Evolutionary conservation across 37 sponge, comb jelly and placozoan genomes (phyloP), one percentile per base, ranked within the genome.

Genomic region (Sycon ciliatum): DNA sequence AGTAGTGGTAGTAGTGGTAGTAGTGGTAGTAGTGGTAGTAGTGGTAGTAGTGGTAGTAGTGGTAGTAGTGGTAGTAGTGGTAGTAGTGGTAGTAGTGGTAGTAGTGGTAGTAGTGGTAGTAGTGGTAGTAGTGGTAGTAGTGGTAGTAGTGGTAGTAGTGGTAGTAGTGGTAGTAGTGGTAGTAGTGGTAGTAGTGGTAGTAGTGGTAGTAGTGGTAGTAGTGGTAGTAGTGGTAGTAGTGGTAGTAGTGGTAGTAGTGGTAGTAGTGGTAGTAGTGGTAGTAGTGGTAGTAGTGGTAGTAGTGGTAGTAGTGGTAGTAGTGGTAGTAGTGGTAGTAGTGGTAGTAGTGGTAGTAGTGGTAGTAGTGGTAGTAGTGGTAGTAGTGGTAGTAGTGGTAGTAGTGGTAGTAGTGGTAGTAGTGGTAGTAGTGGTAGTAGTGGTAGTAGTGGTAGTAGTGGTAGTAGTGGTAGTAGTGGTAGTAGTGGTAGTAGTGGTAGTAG

Each of bases 1-100:
- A 46, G 52, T 46, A 46, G 52, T 46, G 52, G 52, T 46, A 46
- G 52, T 46, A 46, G 52, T 46, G 52, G 52, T 46, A 46, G 52
- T 46, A 46, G 52, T 46, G 52, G 52, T 46, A 46, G 52, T 46
- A 46, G 52, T 46, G 52, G 52, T 46, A 46, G 52, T 46, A 46
- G 52, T 46, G 52, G 52, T 46, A 46, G 52, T 46, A 46, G 52
- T 46, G 52, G 52, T 46, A 46, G 52, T 46, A 46, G 52, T 46
- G 52, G 52, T 46, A 46, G 52, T 46, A 46, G 52, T 46, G 52
- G 52, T 46, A 46, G 52, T 46, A 46, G 52, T 46, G 52, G 52
- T 46, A 46, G 52, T 46, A 46, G 52, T 46, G 52, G 52, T 46
- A 46, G 52, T 46, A 46, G 52, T 46, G 52, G 52, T 46, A 46